Evolutionary conservation across 1,140 invertebrate genomes (phyloP).

Genomic region (Calliphora vicina): DNA sequence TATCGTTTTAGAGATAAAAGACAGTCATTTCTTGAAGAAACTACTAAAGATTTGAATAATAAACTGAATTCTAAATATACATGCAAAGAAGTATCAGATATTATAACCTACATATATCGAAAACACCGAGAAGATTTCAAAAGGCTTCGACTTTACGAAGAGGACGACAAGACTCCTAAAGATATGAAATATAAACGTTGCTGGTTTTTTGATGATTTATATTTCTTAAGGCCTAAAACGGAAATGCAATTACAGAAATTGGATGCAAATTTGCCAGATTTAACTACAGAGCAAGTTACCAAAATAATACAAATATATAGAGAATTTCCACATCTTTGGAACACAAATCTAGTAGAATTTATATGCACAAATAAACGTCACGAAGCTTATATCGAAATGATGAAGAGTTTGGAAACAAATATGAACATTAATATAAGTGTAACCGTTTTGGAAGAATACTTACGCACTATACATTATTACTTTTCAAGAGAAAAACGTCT

Average conservation of each 20-base stretch:
- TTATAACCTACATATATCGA: not conserved
- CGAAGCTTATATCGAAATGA: not conserved
- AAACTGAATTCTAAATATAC: not conserved
- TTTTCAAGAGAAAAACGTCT: slow-evolving; percentile 16
- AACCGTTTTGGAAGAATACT: slow-evolving; percentile 13
- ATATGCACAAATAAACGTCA: slow-evolving; percentile 31
- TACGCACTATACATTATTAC: not conserved
- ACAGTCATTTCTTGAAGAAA: not conserved
- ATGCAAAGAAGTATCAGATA: not conserved
- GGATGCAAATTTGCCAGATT: not conserved
- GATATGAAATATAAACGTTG: not conserved
- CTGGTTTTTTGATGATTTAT: not conserved
- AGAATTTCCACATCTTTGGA: slow-evolving; percentile 21
- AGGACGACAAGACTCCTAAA: not conserved
- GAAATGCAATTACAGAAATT: not conserved
- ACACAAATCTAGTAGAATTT: slow-evolving; percentile 21
- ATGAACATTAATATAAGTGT: not conserved
- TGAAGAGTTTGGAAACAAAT: not conserved
- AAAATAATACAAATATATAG: slow-evolving; percentile 22
- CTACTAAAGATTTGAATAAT: not conserved
- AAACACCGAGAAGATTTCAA: not conserved
- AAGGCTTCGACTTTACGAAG: not conserved
- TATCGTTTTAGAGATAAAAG: not conserved
- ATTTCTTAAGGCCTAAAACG: not conserved
- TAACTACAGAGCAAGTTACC: not conserved